These are phyloP conservation scores for Drosophila navojoa DNA, from an alignment of 1,140 invertebrate species.

Conservation along the genomic window DNA sequence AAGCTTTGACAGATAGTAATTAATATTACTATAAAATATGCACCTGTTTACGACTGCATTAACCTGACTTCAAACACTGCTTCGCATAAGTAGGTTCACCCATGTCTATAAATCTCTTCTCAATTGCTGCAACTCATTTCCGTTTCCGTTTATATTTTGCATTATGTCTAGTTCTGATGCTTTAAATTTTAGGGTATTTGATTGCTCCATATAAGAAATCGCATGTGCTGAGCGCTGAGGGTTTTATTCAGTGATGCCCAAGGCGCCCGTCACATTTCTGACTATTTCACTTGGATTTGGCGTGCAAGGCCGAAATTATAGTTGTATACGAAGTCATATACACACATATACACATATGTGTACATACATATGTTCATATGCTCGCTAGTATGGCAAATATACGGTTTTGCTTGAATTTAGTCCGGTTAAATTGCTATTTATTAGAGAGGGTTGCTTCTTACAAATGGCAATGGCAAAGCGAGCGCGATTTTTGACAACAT, in stretches of 20 bases:
- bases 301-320: slow-evolving; percentile 61
- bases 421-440: slow-evolving; percentile 68
- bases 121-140: no score
- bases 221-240: not conserved
- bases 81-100: no score
- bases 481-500: slow-evolving; percentile 63
- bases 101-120: not conserved
- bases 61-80: no score
- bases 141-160: not conserved
- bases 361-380: not conserved
- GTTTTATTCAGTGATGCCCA: slow-evolving; percentile 10
- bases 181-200: not conserved
- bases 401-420: slow-evolving; percentile 72
- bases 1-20: no score
- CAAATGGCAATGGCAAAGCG: slow-evolving; percentile 40
- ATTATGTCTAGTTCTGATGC: not conserved
- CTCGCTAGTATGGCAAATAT: slow-evolving; percentile 35
- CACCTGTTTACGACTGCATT: no score
- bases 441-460: slow-evolving; percentile 28
- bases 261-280: slow-evolving; percentile 48
- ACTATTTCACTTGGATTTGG: slow-evolving; percentile 31
- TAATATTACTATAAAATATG: no score
- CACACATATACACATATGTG: not conserved
- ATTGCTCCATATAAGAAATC: not conserved
- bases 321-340: slow-evolving; percentile 30